Evolutionary conservation across 2,113 vertebrate species (phyloP), one percentile per base, ranked within the genome.

Genomic region (Geococcyx californianus): DNA sequence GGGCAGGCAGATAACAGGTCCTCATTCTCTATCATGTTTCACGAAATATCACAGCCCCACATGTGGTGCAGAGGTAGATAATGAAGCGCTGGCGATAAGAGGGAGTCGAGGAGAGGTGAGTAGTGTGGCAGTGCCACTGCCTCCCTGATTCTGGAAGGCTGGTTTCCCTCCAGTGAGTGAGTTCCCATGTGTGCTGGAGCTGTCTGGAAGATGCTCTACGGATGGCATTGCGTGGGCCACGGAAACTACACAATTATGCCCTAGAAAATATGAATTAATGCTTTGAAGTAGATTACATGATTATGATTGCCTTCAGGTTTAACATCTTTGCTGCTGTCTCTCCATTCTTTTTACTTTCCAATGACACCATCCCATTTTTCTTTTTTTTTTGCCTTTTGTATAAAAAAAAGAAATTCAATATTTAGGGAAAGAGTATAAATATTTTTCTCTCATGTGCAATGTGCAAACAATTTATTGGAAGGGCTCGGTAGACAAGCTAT

Each of bases 1-100:
- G n/a, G 68, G 60, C 90, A 96, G 85, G 85, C 49, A 38, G 93
- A 94, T 55, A 93, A 45, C 92, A 97, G 94, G 94, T 96, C 95
- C 90, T 84, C 64, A 44, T 66, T 94, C 89, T 87, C 69, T 82
- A 70, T 81, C 80, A 25, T 77, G 82, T 81, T 92, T 92, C 72
- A 21, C 51, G 75, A 38, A 51, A 25, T 56, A 49, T 80, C 83
- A 0, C 74, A 93, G 90, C 64, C 83, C 88, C 90, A 54, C 34
- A 51, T 73, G 74, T n/a, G 77, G 11, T 58, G 70, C 83, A 64
- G 93, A 82, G 72, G 74, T 84, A 74, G 87, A 64, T 87, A 33
- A 25, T 0, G 19, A 21, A 44, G 81, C 1, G 21, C 5, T 2
- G 24, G 58, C 3, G 44, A 73, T 75, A 67, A 17, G 25, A 54